Evolutionary conservation across 2,797 vertebrate species (phyloP).

Genomic region (Brotula barbata): DNA sequence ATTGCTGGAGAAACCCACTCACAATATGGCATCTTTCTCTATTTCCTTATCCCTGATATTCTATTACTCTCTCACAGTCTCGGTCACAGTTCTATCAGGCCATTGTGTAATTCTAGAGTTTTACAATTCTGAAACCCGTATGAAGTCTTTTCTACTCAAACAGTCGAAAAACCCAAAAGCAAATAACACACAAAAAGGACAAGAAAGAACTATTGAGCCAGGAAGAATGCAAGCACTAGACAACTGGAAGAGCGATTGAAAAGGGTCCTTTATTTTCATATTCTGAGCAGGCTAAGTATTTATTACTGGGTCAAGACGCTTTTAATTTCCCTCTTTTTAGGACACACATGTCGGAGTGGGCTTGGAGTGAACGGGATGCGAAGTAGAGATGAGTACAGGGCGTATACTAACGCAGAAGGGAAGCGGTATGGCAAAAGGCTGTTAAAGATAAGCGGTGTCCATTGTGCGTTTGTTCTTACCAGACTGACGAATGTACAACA

Average conservation of each 20-base stretch:
- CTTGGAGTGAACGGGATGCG: not conserved
- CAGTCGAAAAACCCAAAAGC: slow-evolving; percentile 65
- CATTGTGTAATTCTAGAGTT: slow-evolving; percentile 51
- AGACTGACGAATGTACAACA: not conserved
- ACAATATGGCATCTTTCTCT: slow-evolving; percentile 67
- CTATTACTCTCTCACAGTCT: slow-evolving; percentile 64
- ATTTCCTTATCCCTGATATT: slow-evolving; percentile 62
- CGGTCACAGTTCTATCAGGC: not conserved
- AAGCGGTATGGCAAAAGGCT: slow-evolving; percentile 17
- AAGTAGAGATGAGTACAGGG: too few relatives aligned
- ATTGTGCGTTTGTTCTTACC: too few relatives aligned
- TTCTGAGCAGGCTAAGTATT: slow-evolving; percentile 67
- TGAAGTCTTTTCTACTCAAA: slow-evolving; percentile 68
- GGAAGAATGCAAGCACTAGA: slow-evolving; percentile 74
- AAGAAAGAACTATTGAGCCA: slow-evolving; percentile 48
- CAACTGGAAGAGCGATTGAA: slow-evolving; percentile 74
- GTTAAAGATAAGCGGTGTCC: too few relatives aligned
- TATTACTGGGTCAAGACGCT: slow-evolving; percentile 77
- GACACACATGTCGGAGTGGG: slow-evolving; percentile 52
- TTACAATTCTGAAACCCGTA: slow-evolving; percentile 46
- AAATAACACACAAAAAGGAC: slow-evolving; percentile 66
- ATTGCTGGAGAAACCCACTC: slow-evolving; percentile 70
- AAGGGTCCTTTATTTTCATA: slow-evolving; percentile 78
- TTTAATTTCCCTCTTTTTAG: slow-evolving; percentile 78
- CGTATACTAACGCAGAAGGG: not conserved